phyloP scores from a whole-genome alignment of 1,140 invertebrate species.

The Rhagoletis pomonella region DNA sequence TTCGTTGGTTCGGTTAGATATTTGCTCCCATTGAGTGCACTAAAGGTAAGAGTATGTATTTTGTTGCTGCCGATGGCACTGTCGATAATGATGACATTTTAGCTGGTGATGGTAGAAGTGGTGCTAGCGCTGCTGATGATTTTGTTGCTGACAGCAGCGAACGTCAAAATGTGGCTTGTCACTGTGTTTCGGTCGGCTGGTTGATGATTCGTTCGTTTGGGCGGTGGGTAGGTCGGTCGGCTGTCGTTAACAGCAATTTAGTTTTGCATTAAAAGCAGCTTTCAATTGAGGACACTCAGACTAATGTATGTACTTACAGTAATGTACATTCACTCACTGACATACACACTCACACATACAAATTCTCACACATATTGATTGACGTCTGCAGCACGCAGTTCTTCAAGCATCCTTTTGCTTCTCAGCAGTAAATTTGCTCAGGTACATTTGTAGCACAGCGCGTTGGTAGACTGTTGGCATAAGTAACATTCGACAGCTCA shows the following conservation, averaged over 20 bases:
- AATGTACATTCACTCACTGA: no score
- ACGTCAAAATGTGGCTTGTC: not conserved
- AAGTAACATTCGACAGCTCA: no score
- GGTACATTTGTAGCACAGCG: no score
- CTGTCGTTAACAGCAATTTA: conserved; percentile 27
- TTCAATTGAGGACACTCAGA: not conserved
- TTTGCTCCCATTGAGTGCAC: conserved; percentile 6
- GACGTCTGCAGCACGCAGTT: not conserved
- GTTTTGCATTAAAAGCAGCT: conserved; percentile 39
- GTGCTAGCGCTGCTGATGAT: not conserved
- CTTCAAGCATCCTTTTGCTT: not conserved
- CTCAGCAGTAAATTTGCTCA: not conserved
- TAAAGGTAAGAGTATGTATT: not conserved
- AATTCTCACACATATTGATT: not conserved
- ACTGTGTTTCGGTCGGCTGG: not conserved
- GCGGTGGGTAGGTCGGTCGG: not conserved
- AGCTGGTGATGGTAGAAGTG: not conserved
- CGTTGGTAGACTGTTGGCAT: no score
- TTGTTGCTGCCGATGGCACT: not conserved
- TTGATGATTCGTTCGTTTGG: no score
- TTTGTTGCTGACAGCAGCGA: conserved; percentile 6
- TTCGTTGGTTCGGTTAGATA: not conserved
- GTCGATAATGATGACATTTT: conserved; percentile 32
- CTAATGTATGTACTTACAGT: no score
- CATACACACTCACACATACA: not conserved